Evolutionary conservation across 2,888 invertebrate genomes (phyloP).

Genomic region (Luperina testacea): DNA sequence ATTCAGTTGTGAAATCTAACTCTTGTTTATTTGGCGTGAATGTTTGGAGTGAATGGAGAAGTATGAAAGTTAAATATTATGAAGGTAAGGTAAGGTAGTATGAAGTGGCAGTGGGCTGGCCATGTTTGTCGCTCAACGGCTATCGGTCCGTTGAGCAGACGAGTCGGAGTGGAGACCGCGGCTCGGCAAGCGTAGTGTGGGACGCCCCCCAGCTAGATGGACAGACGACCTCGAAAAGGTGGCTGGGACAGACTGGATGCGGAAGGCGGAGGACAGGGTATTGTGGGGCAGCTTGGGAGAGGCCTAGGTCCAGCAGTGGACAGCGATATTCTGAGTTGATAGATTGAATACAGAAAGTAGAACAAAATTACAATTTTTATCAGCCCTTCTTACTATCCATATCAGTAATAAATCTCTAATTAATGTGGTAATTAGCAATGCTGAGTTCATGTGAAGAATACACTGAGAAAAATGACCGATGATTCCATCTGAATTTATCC

Average conservation of each 20-base stretch:
- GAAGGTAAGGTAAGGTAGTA: too few species aligned
- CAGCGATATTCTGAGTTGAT: too few species aligned
- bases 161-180: too few species aligned
- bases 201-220: background rate
- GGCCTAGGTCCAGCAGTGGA: too few species aligned
- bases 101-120: too few species aligned
- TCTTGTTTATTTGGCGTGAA: background rate
- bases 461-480: too few species aligned
- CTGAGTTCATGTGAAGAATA: background rate
- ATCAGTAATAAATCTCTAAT: background rate
- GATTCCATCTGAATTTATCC: too few species aligned
- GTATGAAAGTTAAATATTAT: background rate
- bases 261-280: background rate
- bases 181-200: background rate
- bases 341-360: background rate
- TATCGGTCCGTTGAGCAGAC: too few species aligned
- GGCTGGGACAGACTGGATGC: background rate
- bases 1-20: constrained; percentile 5
- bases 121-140: too few species aligned
- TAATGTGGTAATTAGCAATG: background rate
- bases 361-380: background rate
- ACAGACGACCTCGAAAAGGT: background rate
- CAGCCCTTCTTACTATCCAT: background rate
- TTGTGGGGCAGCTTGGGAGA: background rate
- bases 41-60: background rate